Percentiles rank a stretch among this genome's conserved stretches.
These are phyloP conservation scores for Drosophila borborema DNA, from an alignment of 2,888 invertebrate genomes.

Conservation along the genomic window DNA sequence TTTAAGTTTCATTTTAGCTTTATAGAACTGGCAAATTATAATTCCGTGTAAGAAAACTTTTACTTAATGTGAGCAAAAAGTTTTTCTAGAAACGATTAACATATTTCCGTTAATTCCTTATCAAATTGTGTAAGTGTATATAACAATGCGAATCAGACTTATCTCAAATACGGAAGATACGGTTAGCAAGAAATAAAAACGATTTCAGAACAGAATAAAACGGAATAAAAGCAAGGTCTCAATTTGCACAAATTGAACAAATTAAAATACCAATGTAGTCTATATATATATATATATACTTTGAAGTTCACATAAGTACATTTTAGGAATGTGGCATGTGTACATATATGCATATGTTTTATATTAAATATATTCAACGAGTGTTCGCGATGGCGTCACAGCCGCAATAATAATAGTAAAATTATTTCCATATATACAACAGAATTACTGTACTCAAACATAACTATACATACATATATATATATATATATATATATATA, in stretches of 20 bases:
- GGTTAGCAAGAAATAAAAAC: constrained; percentile 21
- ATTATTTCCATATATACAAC: constrained; percentile 37
- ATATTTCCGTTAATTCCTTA: constrained; percentile 4
- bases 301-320: constrained; percentile 15
- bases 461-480: constrained; percentile 9
- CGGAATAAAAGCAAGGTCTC: constrained; percentile 22
- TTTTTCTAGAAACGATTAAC: background rate
- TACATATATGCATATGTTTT: background rate
- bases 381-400: constrained; percentile 44
- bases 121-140: background rate
- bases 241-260: constrained; percentile 24
- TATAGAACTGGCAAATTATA: background rate
- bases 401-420: constrained; percentile 37
- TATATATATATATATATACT: constrained; percentile 9
- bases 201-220: constrained; percentile 29
- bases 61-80: background rate
- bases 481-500: constrained; percentile 1
- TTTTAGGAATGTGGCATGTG: constrained; percentile 1
- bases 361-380: constrained; percentile 25
- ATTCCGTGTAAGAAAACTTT: background rate
- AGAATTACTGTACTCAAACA: constrained; percentile 36
- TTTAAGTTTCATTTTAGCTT: background rate
- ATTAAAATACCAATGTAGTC: constrained; percentile 33
- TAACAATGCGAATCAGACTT: background rate
- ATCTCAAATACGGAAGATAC: constrained; percentile 8